Conservation (phyloP, 1,140 invertebrate species). For the Eurosta solidaginis region DNA sequence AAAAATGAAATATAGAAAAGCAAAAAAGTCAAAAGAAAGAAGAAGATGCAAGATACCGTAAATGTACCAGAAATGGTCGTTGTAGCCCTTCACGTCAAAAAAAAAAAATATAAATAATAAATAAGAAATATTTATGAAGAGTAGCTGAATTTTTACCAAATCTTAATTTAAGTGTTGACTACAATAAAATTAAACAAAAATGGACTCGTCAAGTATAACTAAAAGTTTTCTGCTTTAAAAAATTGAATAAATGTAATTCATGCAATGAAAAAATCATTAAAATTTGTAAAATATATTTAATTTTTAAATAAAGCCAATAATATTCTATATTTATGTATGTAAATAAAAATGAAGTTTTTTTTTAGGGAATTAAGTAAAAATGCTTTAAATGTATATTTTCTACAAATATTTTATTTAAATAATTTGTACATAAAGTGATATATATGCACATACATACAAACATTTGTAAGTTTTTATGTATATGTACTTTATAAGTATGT, state of each 20-base stretch:
- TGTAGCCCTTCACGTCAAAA: neutral
- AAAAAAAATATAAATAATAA: neutral
- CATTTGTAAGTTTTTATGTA: neutral
- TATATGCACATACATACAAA: neutral
- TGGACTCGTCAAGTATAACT: constrained; percentile 10
- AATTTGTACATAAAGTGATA: neutral
- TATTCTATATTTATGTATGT: neutral
- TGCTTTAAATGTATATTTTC: constrained; percentile 10
- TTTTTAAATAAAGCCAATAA: neutral
- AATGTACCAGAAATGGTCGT: neutral
- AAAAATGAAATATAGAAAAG: neutral
- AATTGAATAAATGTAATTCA: neutral
- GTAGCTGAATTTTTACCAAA: neutral
- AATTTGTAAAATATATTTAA: too few species aligned
- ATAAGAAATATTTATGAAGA: neutral
- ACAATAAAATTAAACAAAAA: neutral
- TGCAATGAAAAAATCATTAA: neutral
- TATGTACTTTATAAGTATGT: neutral
- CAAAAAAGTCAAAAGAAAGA: neutral
- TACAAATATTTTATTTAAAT: neutral
- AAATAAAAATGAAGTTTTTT: neutral
- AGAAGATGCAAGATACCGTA: neutral
- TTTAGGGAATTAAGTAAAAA: neutral
- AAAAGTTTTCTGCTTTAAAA: constrained; percentile 17
- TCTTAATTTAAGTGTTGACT: neutral